Base-by-base conservation (phyloP, 2,113 vertebrate genomes). In the Pachypanchax playfairii region DNA sequence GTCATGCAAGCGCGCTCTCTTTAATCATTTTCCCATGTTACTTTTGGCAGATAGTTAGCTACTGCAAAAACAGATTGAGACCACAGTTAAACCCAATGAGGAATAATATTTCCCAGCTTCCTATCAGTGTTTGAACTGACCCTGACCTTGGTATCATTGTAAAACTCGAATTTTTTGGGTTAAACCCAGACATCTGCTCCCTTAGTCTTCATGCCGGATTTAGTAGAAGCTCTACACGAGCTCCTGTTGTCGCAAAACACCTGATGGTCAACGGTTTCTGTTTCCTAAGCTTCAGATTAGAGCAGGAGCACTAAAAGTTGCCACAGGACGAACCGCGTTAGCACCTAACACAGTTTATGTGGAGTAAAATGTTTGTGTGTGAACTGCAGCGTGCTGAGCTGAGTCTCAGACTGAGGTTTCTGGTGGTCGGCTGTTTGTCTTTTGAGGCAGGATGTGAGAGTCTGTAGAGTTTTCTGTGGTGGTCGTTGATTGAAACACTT, bases 21-120 rank as follows among this genome's bases (percentile, higher is more conserved):
- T 70, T 82, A 88, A 85, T 87, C 65, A 75, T 68, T 87, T 87
- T 79, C 65, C 71, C 65, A 47, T 83, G 77, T 88, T 86, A 67
- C 74, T 86, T 66, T 87, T 85, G 83, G 75, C 80, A 62, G 54
- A 61, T 56, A 44, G 42, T 21, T 60, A 4, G 47, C 14, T 43
- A 15, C 42, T 54, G 56, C 44, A 61, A 72, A 76, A 52, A 39
- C 57, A 41, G 43, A 72, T 49, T 57, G 39, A 55, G 67, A 71
- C 41, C 22, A 26, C 57, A 59, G 61, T 78, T 82, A 70, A 80
- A 66, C 48, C 26, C 44, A 63, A 28, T 84, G 70, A 54, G 46
- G 44, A 79, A 77, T 52, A 85, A 80, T 60, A 78, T 85, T 81
- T 73, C 68, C 64, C 52, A 20, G 46, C 70, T 70, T 55, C 70